These are phyloP conservation scores for Entomobrya multifasciata DNA, from an alignment of 2,888 invertebrate genomes.

Conservation along the genomic window DNA sequence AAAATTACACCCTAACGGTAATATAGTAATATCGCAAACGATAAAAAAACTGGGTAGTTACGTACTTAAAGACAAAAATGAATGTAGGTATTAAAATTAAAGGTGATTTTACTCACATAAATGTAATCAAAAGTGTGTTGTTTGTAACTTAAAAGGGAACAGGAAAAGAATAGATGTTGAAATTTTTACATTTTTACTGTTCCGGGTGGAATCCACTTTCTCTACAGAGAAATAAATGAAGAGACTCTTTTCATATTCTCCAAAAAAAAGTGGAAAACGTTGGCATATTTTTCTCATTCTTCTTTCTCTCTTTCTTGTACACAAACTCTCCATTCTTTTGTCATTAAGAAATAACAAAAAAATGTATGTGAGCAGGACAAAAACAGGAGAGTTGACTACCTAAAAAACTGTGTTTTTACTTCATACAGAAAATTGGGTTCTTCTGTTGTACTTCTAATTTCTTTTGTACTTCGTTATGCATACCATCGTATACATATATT, in stretches of 20 bases:
- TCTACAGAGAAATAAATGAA: not conserved
- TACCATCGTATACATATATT: no score
- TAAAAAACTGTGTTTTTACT: no score
- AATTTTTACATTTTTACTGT: conserved; percentile 15
- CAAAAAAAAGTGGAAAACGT: not conserved
- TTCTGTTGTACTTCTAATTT: not conserved
- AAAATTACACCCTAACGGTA: not conserved
- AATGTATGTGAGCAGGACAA: not conserved
- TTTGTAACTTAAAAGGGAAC: not conserved
- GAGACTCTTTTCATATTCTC: not conserved
- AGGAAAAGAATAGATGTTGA: not conserved
- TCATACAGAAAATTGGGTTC: not conserved
- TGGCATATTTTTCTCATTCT: conserved; percentile 6
- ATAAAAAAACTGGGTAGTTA: not conserved
- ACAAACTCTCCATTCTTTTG: conserved; percentile 12
- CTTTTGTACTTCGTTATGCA: not conserved
- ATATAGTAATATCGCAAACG: conserved; percentile 24
- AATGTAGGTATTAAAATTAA: conserved; percentile 26
- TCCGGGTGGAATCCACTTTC: not conserved
- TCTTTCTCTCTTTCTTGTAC: not conserved
- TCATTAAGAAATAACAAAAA: conserved; percentile 12
- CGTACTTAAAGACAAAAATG: not conserved
- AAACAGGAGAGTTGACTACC: no score
- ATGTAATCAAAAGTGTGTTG: conserved; percentile 32
- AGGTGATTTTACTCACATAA: conserved; percentile 20